Conservation (phyloP, 2,888 invertebrate species). For the Dichetophora obliterata region DNA sequence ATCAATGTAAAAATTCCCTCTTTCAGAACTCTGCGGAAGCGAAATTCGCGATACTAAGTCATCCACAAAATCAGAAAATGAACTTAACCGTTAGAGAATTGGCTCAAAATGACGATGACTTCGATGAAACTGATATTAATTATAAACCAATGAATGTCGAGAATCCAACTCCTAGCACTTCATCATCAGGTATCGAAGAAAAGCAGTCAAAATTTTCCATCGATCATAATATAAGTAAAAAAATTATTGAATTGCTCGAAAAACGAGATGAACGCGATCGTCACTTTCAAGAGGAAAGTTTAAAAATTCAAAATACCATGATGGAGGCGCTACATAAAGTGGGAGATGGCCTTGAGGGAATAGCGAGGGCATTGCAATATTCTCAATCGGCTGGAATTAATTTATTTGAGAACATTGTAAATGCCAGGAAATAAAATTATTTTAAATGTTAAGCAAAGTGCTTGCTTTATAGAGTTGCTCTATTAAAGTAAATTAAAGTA, state of each 20-base stretch:
- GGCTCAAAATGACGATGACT: neutral
- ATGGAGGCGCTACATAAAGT: neutral
- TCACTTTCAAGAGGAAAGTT: neutral
- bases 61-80: neutral
- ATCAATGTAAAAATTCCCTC: neutral
- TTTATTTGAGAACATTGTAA: neutral
- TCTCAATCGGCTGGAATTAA: neutral
- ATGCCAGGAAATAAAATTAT: neutral
- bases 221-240: neutral
- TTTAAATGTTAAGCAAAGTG: neutral
- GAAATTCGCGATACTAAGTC: neutral
- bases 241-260: neutral
- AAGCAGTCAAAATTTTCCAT: neutral
- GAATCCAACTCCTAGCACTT: neutral
- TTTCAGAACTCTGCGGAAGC: neutral
- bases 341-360: neutral
- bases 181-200: neutral
- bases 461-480: neutral
- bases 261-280: conserved; percentile 3
- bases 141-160: neutral
- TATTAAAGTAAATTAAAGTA: neutral
- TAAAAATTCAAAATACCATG: neutral
- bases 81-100: neutral
- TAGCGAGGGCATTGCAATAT: neutral
- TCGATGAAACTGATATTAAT: neutral